phyloP scores from a whole-genome alignment of 2,113 vertebrate genomes.

The Crotalus horridus region DNA sequence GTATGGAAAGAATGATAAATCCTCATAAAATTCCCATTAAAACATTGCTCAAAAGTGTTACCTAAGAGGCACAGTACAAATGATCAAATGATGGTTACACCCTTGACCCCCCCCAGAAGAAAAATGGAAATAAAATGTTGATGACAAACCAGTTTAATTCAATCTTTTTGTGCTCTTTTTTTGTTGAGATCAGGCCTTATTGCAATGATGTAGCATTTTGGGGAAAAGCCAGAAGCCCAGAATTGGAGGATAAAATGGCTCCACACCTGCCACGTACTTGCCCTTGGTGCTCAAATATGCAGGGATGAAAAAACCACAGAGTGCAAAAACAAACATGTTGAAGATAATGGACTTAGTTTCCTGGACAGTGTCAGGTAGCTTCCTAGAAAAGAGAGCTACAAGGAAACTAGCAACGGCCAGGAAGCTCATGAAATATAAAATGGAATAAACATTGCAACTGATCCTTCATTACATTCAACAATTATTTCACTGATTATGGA shows the following conservation, averaged over 20 bases:
- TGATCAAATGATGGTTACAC: too few relatives aligned
- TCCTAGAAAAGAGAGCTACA: not conserved
- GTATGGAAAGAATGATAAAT: too few relatives aligned
- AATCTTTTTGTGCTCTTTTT: not conserved
- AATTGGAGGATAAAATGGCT: not conserved
- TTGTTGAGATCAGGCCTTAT: not conserved
- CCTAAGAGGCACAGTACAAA: too few relatives aligned
- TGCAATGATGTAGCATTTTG: not conserved
- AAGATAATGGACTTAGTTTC: too few relatives aligned
- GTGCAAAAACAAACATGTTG: too few relatives aligned
- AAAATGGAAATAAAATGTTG: too few relatives aligned
- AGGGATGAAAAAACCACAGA: too few relatives aligned
- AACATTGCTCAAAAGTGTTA: too few relatives aligned
- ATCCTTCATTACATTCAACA: not conserved
- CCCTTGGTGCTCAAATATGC: not conserved
- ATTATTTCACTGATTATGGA: not conserved
- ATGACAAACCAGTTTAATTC: not conserved
- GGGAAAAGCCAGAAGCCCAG: not conserved
- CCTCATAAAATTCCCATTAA: too few relatives aligned
- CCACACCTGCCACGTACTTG: not conserved
- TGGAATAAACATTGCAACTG: not conserved
- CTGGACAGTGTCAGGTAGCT: too few relatives aligned
- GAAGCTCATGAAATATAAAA: not conserved
- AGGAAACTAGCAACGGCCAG: not conserved
- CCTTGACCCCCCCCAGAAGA: too few relatives aligned